Evolutionary conservation across 2,888 invertebrate species (phyloP).

Genomic region (Drosophila nigricruria): DNA sequence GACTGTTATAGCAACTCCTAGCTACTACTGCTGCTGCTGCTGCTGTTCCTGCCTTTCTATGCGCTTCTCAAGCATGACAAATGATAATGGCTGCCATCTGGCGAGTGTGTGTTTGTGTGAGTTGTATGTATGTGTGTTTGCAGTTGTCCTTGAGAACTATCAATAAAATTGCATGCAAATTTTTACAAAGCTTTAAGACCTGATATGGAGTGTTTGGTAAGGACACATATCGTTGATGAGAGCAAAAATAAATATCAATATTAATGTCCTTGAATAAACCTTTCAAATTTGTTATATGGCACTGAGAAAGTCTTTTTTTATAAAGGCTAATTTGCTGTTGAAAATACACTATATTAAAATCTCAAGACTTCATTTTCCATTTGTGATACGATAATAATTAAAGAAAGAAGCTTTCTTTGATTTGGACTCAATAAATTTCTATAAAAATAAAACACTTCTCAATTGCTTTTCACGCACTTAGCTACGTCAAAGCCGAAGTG

Average conservation of each 20-base stretch:
- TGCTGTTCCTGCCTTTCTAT: slow-evolving; percentile 13
- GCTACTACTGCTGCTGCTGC: background rate
- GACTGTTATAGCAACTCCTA: slow-evolving; percentile 5
- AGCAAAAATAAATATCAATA: background rate
- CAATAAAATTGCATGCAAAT: slow-evolving; percentile 47
- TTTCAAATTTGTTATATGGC: background rate
- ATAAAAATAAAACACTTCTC: background rate
- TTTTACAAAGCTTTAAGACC: slow-evolving; percentile 20
- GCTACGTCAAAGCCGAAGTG: background rate
- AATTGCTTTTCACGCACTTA: slow-evolving; percentile 8
- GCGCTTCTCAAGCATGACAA: slow-evolving; percentile 58
- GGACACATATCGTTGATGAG: background rate
- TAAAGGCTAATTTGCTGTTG: background rate
- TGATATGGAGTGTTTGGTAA: background rate
- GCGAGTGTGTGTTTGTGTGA: background rate
- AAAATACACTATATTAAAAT: background rate
- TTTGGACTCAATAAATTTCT: background rate
- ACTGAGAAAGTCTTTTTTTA: background rate
- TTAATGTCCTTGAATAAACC: background rate
- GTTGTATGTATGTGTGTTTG: background rate
- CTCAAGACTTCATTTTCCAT: background rate
- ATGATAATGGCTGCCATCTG: slow-evolving; percentile 63
- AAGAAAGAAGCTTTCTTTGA: background rate
- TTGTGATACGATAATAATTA: background rate
- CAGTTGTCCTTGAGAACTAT: slow-evolving; percentile 42